Evolutionary conservation across 2,888 invertebrate genomes (phyloP).

Genomic region (Resseliella maxima): DNA sequence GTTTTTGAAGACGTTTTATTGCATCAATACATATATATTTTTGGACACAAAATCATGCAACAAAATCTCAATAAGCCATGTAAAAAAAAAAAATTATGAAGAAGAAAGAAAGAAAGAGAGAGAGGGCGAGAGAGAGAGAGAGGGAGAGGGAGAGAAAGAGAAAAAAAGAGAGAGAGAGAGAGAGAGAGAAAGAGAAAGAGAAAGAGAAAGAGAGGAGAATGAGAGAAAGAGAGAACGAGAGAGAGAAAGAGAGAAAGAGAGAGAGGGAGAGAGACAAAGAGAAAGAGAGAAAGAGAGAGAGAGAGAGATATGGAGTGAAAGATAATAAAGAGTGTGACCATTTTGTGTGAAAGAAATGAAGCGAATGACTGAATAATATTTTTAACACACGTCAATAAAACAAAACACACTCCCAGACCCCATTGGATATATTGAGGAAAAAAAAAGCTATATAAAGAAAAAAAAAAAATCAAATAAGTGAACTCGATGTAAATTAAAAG

Average conservation of each 20-base stretch:
- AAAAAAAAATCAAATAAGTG: background rate
- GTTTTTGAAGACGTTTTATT: background rate
- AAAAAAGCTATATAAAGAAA: no score
- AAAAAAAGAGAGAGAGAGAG: no score
- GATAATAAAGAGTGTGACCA: no score
- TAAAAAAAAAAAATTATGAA: background rate
- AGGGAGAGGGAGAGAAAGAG: background rate
- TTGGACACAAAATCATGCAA: background rate
- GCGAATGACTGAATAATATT: no score
- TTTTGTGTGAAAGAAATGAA: no score
- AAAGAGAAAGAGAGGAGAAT: background rate
- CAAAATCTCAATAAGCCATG: background rate
- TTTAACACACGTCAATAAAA: background rate
- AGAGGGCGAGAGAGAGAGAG: no score
- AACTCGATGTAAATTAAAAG: slow-evolving; percentile 23
- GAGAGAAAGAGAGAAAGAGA: no score
- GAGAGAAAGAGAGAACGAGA: background rate
- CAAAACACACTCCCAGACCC: background rate
- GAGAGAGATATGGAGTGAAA: no score
- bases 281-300: no score
- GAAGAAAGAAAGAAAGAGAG: background rate
- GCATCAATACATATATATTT: background rate
- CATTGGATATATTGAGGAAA: slow-evolving; percentile 1
- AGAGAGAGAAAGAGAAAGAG: no score
- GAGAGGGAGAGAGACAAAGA: no score